Evolutionary conservation across 2,888 invertebrate species (phyloP), one percentile per base, ranked within the genome.

Genomic region (Molorchus minor): DNA sequence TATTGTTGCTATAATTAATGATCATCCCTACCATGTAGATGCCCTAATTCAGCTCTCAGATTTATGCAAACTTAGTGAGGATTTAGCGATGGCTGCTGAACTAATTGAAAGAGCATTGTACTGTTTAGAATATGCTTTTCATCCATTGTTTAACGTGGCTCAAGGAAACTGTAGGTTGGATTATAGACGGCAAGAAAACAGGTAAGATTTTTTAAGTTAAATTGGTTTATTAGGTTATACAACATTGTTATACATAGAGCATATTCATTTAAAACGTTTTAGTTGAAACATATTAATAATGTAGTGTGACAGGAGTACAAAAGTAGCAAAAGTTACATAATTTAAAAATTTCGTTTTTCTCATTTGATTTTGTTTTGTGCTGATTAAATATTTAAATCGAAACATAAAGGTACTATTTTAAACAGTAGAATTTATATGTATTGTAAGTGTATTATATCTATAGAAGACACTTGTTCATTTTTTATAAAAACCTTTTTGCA

Each of bases 21-120:
- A 86, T 21, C 86, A 92, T 77, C 90, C 92, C 0, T 92, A 90
- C 75, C 93, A 94, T 73, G 87, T 94, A 30, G 93, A 93, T 77
- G 86, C 91, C 0, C 80, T 93, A 47, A 85, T 94, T 55, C 93
- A 94, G 77, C 80, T 93, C 36, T 90, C 92, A 55, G 93, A 94
- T 77, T 84, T 93, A 47, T 92, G 90, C 75, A 87, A 87, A 72
- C 84, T 92, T 74, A 89, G 87, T 59, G 93, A 94, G 75, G 92
- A 94, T 78, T 83, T 88, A 61, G 87, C 90, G 47, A 87, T 89
- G 83, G 91, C 92, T 3, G 88, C 91, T 19, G 90, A 91, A 77
- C 81, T 93, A 4, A 87, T 93, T 57, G 94, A 94, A 78, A 82
- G 91, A 59, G 91, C 93, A 1, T 78, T 95, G 15, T 89, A 88